Percentiles rank a stretch among this genome's conserved stretches.
phyloP scores from a whole-genome alignment of 2,888 invertebrate genomes.

The Allygus modestus region DNA sequence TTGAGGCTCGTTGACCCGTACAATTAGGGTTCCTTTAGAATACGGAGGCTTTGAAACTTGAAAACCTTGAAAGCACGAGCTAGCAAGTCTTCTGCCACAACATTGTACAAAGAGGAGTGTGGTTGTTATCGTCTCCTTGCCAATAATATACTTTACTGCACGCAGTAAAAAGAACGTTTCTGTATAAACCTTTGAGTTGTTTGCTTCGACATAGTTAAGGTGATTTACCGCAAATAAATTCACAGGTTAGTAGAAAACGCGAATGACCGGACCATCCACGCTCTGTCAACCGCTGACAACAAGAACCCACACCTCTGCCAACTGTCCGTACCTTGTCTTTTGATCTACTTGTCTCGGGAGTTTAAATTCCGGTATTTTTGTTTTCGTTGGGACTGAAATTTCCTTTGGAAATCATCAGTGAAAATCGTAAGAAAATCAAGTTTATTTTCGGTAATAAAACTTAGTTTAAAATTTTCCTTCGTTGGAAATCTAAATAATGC shows the following conservation, averaged over 20 bases:
- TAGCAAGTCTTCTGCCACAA: too few relatives aligned
- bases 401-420: background rate
- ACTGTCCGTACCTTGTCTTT: background rate
- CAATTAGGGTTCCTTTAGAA: too few relatives aligned
- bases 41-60: too few relatives aligned
- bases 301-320: background rate
- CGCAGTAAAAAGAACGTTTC: background rate
- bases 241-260: background rate
- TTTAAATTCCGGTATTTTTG: background rate
- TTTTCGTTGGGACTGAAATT: background rate
- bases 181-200: background rate
- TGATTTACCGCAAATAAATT: constrained; percentile 35
- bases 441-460: too few relatives aligned
- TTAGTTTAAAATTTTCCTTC: too few relatives aligned
- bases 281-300: background rate
- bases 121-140: background rate
- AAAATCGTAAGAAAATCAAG: background rate
- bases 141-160: constrained; percentile 1
- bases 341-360: background rate
- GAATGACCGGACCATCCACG: background rate
- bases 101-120: too few relatives aligned
- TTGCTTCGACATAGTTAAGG: background rate
- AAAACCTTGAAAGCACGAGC: too few relatives aligned
- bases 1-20: too few relatives aligned
- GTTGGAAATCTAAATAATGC: too few relatives aligned